These are phyloP conservation scores for Ceratothoa steindachneri DNA, from an alignment of 2,888 invertebrate genomes.

Conservation along the genomic window DNA sequence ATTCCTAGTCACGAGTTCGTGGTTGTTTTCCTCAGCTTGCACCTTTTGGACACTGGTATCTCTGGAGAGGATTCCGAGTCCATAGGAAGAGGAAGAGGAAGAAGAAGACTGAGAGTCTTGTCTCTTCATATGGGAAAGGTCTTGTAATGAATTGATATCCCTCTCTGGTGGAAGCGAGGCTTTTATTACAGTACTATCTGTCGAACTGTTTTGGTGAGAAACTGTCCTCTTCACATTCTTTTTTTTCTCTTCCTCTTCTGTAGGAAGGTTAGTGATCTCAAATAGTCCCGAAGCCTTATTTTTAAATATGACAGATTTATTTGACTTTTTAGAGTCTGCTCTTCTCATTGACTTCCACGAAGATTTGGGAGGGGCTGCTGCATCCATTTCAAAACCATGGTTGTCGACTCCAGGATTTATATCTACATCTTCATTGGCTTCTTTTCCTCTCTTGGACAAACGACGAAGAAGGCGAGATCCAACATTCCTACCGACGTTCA, in stretches of 20 bases:
- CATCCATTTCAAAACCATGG: slow-evolving; percentile 64
- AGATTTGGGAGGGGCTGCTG: slow-evolving; percentile 61
- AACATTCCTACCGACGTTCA: slow-evolving; percentile 59
- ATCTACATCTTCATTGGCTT: slow-evolving; percentile 9
- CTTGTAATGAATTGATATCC: slow-evolving; percentile 31
- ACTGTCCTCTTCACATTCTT: slow-evolving; percentile 34
- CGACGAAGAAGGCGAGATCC: slow-evolving; percentile 57
- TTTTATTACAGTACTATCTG: slow-evolving; percentile 18
- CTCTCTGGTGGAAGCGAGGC: slow-evolving; percentile 29
- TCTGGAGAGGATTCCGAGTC: slow-evolving; percentile 33
- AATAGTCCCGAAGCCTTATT: not conserved
- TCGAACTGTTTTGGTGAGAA: slow-evolving; percentile 35
- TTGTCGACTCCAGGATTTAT: slow-evolving; percentile 57
- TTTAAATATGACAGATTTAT: slow-evolving; percentile 48
- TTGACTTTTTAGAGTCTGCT: slow-evolving; percentile 48
- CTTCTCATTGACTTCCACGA: slow-evolving; percentile 63
- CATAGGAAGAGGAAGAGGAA: slow-evolving; percentile 37
- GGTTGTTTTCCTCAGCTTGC: slow-evolving; percentile 32
- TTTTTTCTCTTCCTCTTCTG: slow-evolving; percentile 25
- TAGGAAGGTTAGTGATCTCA: slow-evolving; percentile 21
- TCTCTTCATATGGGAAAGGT: slow-evolving; percentile 24
- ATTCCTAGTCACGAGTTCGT: slow-evolving; percentile 32
- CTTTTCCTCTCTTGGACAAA: slow-evolving; percentile 51
- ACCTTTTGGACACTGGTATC: slow-evolving; percentile 28
- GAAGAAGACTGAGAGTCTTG: slow-evolving; percentile 39